A percentile compares a stretch with the other conserved stretches of the same genome.
Evolutionary conservation across 2,888 invertebrate species (phyloP).

Genomic region (Himalopsyche japonica): DNA sequence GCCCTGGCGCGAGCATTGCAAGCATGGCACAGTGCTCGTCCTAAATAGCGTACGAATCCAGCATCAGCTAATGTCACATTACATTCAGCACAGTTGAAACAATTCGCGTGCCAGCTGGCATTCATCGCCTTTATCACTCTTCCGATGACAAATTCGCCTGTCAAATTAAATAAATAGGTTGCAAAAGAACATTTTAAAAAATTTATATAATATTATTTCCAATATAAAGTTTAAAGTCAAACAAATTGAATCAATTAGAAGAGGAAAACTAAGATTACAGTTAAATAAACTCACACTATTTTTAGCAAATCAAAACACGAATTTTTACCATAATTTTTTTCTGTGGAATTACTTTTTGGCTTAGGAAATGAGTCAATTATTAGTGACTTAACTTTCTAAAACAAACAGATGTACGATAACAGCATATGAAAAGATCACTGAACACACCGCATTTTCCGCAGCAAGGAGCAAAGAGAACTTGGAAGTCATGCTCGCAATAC

Average conservation of each 20-base stretch:
- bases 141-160: slow-evolving; percentile 95
- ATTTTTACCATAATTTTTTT: no score
- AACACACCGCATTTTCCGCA: slow-evolving; percentile 75
- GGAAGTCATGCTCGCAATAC: slow-evolving; percentile 99
- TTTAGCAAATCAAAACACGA: no score
- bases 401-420: background rate
- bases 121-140: slow-evolving; percentile 99
- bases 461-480: slow-evolving; percentile 93
- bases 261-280: no score
- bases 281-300: no score
- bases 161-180: background rate
- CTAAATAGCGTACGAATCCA: slow-evolving; percentile 93
- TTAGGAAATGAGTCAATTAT: no score
- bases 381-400: no score
- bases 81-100: slow-evolving; percentile 97
- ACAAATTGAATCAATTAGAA: background rate
- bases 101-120: slow-evolving; percentile 97
- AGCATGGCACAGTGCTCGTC: slow-evolving; percentile 87
- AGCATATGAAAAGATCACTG: background rate
- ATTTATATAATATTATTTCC: background rate
- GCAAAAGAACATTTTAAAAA: background rate
- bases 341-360: no score
- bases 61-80: slow-evolving; percentile 89
- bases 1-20: slow-evolving; percentile 97
- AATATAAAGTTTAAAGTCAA: background rate